Conservation (phyloP, 2,888 invertebrate genomes). For the Operophtera brumata region DNA sequence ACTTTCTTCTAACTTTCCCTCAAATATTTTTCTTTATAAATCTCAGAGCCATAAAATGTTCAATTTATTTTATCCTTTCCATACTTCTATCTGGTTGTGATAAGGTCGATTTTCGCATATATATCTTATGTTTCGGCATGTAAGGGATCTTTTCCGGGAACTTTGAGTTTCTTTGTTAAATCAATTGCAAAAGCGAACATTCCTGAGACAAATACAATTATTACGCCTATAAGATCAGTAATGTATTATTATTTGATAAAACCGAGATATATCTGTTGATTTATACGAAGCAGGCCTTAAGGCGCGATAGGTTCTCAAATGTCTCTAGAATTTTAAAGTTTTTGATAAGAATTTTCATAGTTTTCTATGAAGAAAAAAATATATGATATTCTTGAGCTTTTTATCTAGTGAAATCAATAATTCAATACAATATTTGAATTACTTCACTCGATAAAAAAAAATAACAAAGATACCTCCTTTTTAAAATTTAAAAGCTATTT, state of each 20-base stretch:
- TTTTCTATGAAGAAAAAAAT: no score
- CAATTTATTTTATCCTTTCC: slow-evolving; percentile 21
- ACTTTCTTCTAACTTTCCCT: slow-evolving; percentile 31
- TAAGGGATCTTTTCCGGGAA: slow-evolving; percentile 18
- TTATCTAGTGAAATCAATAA: no score
- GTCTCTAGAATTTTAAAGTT: no score
- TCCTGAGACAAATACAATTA: slow-evolving; percentile 27
- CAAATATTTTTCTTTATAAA: slow-evolving; percentile 30
- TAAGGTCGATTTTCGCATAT: slow-evolving; percentile 18
- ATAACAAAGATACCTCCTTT: no score
- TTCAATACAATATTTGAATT: no score
- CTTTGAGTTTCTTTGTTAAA: slow-evolving; percentile 27
- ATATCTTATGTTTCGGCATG: slow-evolving; percentile 4
- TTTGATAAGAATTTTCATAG: no score
- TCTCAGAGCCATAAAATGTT: slow-evolving; percentile 21
- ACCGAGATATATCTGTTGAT: not conserved
- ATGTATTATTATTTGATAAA: not conserved
- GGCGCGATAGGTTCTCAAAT: no score
- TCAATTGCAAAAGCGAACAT: slow-evolving; percentile 28
- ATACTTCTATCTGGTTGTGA: slow-evolving; percentile 8
- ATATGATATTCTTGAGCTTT: no score
- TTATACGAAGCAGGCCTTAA: not conserved
- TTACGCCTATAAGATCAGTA: slow-evolving; percentile 22
- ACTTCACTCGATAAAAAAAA: no score
- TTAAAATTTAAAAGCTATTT: no score